Evolutionary conservation across 2,797 vertebrate genomes (phyloP).

Genomic region (Microctenopoma steveboyesi): DNA sequence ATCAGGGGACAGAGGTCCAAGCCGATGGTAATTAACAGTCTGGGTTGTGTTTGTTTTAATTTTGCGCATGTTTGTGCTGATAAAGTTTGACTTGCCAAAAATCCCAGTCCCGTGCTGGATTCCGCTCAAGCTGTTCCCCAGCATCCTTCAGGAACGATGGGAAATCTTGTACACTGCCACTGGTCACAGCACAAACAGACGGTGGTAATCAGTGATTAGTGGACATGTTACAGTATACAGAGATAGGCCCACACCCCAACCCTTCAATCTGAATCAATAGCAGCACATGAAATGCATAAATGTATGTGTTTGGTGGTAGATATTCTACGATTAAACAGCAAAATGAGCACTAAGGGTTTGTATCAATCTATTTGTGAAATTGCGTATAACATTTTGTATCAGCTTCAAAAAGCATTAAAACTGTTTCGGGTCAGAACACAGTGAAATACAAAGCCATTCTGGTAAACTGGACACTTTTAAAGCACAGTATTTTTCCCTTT

Average conservation of each 20-base stretch:
- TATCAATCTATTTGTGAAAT: conserved; percentile 19
- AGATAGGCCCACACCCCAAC: conserved; percentile 70
- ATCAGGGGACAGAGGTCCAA: conserved; percentile 79
- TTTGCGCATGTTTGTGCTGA: conserved; percentile 85
- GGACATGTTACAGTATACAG: conserved; percentile 78
- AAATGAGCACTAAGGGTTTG: conserved; percentile 22
- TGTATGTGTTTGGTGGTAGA: conserved; percentile 37
- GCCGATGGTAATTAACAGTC: conserved; percentile 84
- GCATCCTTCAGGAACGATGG: conserved; percentile 81
- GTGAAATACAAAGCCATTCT: conserved; percentile 23
- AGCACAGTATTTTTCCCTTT: conserved; percentile 51
- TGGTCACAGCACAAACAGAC: conserved; percentile 79
- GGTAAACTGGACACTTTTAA: conserved; percentile 45
- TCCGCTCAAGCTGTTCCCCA: conserved; percentile 82
- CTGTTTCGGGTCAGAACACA: conserved; percentile 2
- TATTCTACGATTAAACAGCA: conserved; percentile 32
- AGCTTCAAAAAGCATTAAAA: conserved; percentile 17
- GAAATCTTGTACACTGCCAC: conserved; percentile 76
- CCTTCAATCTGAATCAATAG: conserved; percentile 63
- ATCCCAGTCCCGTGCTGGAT: conserved; percentile 78
- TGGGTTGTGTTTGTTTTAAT: conserved; percentile 87
- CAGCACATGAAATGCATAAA: conserved; percentile 43
- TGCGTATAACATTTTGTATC: conserved; percentile 10
- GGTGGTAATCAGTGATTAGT: conserved; percentile 80
- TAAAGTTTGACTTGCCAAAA: conserved; percentile 88